phyloP scores from a whole-genome alignment of 2,113 vertebrate genomes.

The Lamprotornis superbus region DNA sequence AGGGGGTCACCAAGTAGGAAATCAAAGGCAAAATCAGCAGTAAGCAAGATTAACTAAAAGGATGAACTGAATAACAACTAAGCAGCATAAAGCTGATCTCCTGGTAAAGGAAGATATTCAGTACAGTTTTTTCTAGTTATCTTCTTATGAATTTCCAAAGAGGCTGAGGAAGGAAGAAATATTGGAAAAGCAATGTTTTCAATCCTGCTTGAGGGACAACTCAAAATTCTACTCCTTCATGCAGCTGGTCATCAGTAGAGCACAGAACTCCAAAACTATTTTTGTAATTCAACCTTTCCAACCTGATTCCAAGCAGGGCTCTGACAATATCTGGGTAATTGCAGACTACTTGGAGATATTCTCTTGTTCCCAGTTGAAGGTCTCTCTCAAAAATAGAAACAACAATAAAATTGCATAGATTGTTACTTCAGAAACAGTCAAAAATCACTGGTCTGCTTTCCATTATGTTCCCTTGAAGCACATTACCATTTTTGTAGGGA shows the following conservation, averaged over 20 bases:
- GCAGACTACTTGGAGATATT: neutral
- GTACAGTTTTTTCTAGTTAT: neutral
- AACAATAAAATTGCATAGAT: neutral
- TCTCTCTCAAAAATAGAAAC: neutral
- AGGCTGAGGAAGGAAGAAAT: neutral
- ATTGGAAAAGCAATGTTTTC: neutral
- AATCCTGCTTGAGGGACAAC: neutral
- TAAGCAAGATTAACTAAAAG: neutral
- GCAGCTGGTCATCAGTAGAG: neutral
- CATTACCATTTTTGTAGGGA: neutral
- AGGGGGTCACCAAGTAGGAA: neutral
- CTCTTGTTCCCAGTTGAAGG: neutral
- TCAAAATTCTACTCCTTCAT: neutral
- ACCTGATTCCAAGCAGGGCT: neutral
- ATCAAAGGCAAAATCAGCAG: neutral
- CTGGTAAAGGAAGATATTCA: neutral
- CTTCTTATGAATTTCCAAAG: neutral
- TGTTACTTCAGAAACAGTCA: neutral
- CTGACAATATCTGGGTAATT: slow-evolving; percentile 11
- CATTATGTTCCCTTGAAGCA: neutral
- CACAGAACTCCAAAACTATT: neutral
- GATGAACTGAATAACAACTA: neutral
- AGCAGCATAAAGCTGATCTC: neutral
- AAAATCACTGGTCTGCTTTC: neutral
- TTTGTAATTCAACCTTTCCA: neutral